These are phyloP conservation scores for Napeogenes inachia DNA, from an alignment of 2,888 invertebrate species.

Conservation along the genomic window DNA sequence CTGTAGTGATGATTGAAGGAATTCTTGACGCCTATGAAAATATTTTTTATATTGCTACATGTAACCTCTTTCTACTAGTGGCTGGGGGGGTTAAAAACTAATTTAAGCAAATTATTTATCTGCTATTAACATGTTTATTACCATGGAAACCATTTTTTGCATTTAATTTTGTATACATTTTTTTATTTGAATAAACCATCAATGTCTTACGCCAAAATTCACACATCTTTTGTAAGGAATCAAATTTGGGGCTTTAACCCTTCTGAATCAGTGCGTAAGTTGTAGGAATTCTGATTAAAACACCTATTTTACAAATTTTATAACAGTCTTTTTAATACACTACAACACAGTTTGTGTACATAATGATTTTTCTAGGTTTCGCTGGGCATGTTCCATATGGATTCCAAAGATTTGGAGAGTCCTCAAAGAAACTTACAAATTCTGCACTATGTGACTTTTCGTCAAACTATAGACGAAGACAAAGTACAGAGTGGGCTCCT, in stretches of 20 bases:
- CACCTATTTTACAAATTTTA: no score
- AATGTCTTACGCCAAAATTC: constrained; percentile 66
- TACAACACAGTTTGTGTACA: no score
- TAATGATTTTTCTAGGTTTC: constrained; percentile 66
- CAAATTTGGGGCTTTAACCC: constrained; percentile 73
- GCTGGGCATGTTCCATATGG: constrained; percentile 82
- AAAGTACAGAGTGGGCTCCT: constrained; percentile 87
- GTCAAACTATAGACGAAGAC: constrained; percentile 83
- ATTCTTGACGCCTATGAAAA: no score
- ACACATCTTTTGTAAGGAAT: constrained; percentile 62
- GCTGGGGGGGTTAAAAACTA: no score
- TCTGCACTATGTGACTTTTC: constrained; percentile 86
- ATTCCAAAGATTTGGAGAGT: constrained; percentile 80
- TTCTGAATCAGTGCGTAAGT: constrained; percentile 62
- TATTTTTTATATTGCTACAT: no score
- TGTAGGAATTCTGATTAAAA: neutral
- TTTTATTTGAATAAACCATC: neutral
- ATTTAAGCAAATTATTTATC: no score
- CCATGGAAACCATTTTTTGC: neutral
- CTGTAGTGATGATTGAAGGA: no score
- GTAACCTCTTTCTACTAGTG: no score
- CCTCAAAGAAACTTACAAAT: constrained; percentile 81
- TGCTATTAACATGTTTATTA: neutral
- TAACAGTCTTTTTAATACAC: no score
- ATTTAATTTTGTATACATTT: neutral